phyloP scores from a whole-genome alignment of 2,888 invertebrate species.

The Cistogaster globosa region DNA sequence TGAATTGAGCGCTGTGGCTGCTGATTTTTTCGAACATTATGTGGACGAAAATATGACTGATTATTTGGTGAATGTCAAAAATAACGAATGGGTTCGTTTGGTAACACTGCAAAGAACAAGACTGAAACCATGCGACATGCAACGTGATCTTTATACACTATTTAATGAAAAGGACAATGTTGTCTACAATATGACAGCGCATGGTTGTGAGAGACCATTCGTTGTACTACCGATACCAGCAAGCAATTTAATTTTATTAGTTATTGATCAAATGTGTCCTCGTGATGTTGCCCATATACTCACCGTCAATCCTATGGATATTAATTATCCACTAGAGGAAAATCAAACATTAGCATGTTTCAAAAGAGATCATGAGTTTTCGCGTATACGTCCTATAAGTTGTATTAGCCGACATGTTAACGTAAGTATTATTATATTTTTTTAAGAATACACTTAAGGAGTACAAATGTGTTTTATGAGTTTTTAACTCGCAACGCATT shows the following conservation, averaged over 20 bases:
- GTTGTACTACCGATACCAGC: constrained; percentile 89
- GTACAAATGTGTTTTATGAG: no score
- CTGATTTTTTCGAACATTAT: constrained; percentile 83
- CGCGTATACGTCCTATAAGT: constrained; percentile 88
- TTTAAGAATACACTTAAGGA: no score
- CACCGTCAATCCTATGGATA: constrained; percentile 82
- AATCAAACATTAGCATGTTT: constrained; percentile 87
- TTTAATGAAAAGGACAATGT: constrained; percentile 84
- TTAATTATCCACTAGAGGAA: constrained; percentile 81
- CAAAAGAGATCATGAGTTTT: constrained; percentile 85
- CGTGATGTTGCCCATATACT: constrained; percentile 83
- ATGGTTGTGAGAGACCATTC: constrained; percentile 85
- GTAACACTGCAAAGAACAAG: constrained; percentile 90
- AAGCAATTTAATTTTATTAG: constrained; percentile 91
- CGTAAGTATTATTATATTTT: constrained; percentile 84
- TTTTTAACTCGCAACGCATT: no score
- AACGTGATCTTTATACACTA: constrained; percentile 85
- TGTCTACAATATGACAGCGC: constrained; percentile 83
- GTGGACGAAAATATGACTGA: constrained; percentile 84
- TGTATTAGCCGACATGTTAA: constrained; percentile 90
- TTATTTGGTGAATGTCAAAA: constrained; percentile 82
- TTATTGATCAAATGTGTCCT: constrained; percentile 88
- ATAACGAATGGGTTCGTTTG: constrained; percentile 85
- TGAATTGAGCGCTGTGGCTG: constrained; percentile 84
- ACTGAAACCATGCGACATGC: constrained; percentile 93